Evolutionary conservation across 2,888 invertebrate species (phyloP).

Genomic region (Palloptera scutellata): DNA sequence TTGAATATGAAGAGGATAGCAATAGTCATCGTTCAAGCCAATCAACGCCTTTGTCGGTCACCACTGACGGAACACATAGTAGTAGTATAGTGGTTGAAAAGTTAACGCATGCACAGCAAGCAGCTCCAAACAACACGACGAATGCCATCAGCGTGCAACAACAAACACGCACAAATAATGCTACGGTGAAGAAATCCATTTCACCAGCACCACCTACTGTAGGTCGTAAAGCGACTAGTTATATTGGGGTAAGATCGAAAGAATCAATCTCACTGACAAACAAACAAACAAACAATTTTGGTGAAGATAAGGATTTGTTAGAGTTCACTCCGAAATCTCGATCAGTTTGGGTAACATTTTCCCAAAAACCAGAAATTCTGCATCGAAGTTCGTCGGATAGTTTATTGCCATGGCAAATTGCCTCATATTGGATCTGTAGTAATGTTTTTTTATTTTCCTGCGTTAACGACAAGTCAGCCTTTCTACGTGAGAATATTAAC

Average conservation of each 20-base stretch:
- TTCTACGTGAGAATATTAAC: no score
- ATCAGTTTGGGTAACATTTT: no score
- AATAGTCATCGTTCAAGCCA: conserved; percentile 54
- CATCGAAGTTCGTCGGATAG: no score
- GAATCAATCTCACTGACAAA: no score
- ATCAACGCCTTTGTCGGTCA: conserved; percentile 45
- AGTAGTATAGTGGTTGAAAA: conserved; percentile 14
- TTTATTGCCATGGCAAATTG: no score
- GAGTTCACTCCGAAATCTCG: no score
- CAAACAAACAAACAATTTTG: no score
- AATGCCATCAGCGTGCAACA: neutral
- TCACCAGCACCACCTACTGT: conserved; percentile 66
- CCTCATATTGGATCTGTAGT: no score
- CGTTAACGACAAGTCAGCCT: no score
- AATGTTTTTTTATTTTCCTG: no score
- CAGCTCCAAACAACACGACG: neutral
- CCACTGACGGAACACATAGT: conserved; percentile 26
- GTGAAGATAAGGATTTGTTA: no score
- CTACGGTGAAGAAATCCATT: conserved; percentile 58
- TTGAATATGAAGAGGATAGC: conserved; percentile 53
- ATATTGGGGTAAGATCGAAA: conserved; percentile 68
- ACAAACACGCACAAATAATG: conserved; percentile 19
- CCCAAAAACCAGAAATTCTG: no score
- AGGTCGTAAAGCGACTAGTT: conserved; percentile 71
- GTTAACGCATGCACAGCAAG: conserved; percentile 19